Conservation (phyloP, 2,113 vertebrate species). For the Pogona vitticeps region DNA sequence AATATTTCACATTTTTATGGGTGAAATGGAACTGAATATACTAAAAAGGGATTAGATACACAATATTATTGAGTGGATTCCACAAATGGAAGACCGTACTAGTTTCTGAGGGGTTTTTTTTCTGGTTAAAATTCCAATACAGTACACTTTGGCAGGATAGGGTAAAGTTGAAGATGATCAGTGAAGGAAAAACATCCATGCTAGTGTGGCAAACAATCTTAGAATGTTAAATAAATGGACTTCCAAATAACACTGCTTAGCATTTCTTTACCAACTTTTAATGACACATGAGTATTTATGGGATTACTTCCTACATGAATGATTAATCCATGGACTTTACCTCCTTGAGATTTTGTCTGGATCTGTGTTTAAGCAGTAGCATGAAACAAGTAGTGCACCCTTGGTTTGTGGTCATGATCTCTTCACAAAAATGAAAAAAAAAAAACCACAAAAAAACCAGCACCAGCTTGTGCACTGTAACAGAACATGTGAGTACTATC, state of each 20-base stretch:
- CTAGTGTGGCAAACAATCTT: neutral
- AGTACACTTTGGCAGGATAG: neutral
- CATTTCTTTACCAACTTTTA: conserved; percentile 23
- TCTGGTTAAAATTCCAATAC: conserved; percentile 2
- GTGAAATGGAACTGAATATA: neutral
- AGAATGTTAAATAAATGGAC: neutral
- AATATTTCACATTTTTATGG: conserved; percentile 44
- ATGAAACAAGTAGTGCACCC: neutral
- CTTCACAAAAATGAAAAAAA: neutral
- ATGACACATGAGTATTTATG: neutral
- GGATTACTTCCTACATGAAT: conserved; percentile 19
- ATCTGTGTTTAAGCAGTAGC: neutral
- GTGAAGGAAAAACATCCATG: conserved; percentile 1
- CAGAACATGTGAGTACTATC: neutral
- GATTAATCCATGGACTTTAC: neutral
- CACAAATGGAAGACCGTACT: neutral
- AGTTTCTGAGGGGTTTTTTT: neutral
- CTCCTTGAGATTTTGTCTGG: neutral
- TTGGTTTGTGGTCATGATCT: neutral
- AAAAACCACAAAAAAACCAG: neutral
- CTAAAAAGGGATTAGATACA: conserved; percentile 52
- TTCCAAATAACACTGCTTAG: conserved; percentile 1
- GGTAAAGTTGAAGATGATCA: conserved; percentile 10
- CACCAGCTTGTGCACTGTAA: neutral
- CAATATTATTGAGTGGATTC: conserved; percentile 6